Evolutionary conservation across 2,888 invertebrate species (phyloP), one percentile per base, ranked within the genome.

Genomic region (Pandemis heparana): DNA sequence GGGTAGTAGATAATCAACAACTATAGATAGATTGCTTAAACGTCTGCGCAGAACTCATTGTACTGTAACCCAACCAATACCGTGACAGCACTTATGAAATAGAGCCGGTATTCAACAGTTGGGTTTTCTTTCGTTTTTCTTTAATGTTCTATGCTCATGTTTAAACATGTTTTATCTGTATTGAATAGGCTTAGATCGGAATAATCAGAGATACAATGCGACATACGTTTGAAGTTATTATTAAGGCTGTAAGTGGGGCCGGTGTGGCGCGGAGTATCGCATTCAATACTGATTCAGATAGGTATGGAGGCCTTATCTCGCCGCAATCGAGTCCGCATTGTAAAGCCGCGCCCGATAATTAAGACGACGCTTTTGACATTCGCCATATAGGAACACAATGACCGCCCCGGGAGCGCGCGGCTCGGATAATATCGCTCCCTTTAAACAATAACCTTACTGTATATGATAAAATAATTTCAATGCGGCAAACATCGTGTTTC

Each of bases 311-410:
- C 88, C 91, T 92, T 94, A 94, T 94, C 94, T 90, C 87, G 86
- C 81, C 92, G 93, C 94, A 89, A 94, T 94, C 94, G 91, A 89
- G 89, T 89, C 89, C 87, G 92, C 92, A 93, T 94, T 94, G 94
- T 94, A 88, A 89, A 82, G 90, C 91, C 89, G 91, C 90, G 87
- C 90, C 92, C 89, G 94, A 94, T 94, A 94, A 94, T 94, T 94
- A 94, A 94, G 94, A 94, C 94, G 92, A 94, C 91, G 92, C 88
- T 94, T 94, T 94, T 94, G 94, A 94, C 94, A 93, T 92, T 94
- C 92, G 89, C 94, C 94, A 92, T 94, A 94, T 93, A 94, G 91
- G 94, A 93, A 92, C 90, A 94, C 94, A 94, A 94, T 94, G 92
- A 93, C 88, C 91, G 93, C 93, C 90, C 89, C 92, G 89, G 92